Percentiles rank a stretch among this genome's conserved stretches.
These are phyloP conservation scores for Celastrina argiolus DNA, from an alignment of 2,888 invertebrate genomes.

Conservation along the genomic window DNA sequence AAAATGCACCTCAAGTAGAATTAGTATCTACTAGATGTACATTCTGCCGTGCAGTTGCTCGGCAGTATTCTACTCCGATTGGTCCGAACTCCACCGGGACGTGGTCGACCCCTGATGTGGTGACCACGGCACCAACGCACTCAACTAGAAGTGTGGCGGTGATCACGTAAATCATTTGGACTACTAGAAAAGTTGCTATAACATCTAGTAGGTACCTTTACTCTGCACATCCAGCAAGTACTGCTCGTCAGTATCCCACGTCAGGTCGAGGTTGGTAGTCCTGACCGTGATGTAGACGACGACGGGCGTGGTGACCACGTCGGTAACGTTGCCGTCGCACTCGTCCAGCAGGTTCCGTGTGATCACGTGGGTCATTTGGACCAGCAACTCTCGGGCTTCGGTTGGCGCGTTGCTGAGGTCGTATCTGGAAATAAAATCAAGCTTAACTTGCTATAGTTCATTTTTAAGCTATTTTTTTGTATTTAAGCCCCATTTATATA, in stretches of 20 bases:
- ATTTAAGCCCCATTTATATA: no score
- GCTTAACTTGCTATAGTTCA: no score
- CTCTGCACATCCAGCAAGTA: constrained; percentile 80
- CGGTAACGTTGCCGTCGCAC: constrained; percentile 69
- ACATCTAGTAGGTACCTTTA: constrained; percentile 56
- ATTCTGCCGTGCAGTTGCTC: no score
- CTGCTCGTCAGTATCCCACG: constrained; percentile 84
- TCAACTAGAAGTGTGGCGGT: constrained; percentile 77
- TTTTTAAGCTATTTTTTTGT: no score
- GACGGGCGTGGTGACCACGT: constrained; percentile 68
- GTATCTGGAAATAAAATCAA: constrained; percentile 70
- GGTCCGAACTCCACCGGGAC: constrained; percentile 70
- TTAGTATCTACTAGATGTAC: no score
- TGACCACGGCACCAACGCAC: constrained; percentile 69
- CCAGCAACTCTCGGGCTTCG: constrained; percentile 68
- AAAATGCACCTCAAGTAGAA: no score
- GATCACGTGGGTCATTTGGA: constrained; percentile 76
- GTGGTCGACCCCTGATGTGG: constrained; percentile 76
- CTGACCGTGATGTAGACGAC: constrained; percentile 77
- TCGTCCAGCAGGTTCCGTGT: constrained; percentile 77
- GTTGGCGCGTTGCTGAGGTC: constrained; percentile 69
- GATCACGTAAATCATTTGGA: constrained; percentile 75
- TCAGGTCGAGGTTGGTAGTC: constrained; percentile 67
- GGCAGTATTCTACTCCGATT: constrained; percentile 80
- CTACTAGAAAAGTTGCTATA: constrained; percentile 27